Percentiles rank a stretch among this genome's conserved stretches.
These are phyloP conservation scores for Eurystomus glaucurus DNA, from an alignment of 2,797 vertebrate species.

Conservation along the genomic window DNA sequence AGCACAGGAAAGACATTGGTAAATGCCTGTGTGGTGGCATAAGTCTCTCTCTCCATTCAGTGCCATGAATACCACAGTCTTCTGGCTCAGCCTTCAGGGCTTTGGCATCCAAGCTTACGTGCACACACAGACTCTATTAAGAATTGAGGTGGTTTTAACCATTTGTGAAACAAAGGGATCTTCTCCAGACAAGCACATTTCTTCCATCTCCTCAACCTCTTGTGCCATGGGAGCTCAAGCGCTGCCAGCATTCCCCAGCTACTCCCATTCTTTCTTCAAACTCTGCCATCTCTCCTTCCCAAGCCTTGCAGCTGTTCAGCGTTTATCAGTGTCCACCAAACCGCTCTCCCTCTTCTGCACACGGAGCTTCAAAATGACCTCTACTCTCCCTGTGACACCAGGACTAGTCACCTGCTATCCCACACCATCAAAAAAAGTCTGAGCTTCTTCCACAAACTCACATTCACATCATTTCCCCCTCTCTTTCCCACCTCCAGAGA, in stretches of 20 bases:
- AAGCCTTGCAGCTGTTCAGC: not conserved
- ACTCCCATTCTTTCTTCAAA: not conserved
- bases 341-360: not conserved
- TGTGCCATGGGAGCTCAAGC: not conserved
- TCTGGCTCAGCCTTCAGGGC: not conserved
- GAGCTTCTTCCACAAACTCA: not conserved
- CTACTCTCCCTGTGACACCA: not conserved
- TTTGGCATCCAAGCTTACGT: not conserved
- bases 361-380: not conserved
- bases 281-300: not conserved
- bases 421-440: not conserved
- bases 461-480: not conserved
- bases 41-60: not conserved
- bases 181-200: not conserved
- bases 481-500: not conserved
- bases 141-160: not conserved
- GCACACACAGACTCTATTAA: not conserved
- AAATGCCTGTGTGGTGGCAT: not conserved
- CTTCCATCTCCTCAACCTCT: not conserved
- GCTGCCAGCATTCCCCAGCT: accelerated
- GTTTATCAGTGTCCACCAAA: not conserved
- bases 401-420: not conserved
- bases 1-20: not conserved
- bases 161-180: not conserved
- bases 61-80: not conserved